These are phyloP conservation scores for Chamaea fasciata DNA, from an alignment of 2,113 vertebrate species.

Conservation along the genomic window DNA sequence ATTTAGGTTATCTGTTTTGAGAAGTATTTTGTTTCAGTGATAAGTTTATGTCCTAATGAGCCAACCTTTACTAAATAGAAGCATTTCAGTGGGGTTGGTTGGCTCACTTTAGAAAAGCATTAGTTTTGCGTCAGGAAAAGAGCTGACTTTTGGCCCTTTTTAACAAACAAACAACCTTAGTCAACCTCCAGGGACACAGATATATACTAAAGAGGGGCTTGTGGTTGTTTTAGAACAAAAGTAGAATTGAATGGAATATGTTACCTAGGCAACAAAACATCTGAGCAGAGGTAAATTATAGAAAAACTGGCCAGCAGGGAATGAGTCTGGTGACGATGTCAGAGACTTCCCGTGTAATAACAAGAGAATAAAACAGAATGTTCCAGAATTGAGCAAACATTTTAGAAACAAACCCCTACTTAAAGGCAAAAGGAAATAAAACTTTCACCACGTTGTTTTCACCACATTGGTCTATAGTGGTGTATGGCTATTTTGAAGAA, in stretches of 20 bases:
- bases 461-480: neutral
- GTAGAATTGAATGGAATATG: neutral
- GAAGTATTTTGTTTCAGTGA: neutral
- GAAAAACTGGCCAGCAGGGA: neutral
- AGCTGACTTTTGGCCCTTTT: neutral
- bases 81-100: neutral
- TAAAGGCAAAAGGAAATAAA: neutral
- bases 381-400: neutral
- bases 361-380: neutral
- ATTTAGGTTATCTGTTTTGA: neutral
- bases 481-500: neutral
- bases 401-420: neutral
- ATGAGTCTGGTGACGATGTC: neutral
- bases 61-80: neutral
- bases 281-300: neutral
- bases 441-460: neutral
- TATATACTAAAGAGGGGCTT: neutral
- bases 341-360: neutral
- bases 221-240: neutral
- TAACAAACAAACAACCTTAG: neutral
- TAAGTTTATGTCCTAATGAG: neutral
- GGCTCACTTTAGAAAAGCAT: neutral
- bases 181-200: neutral
- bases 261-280: constrained; percentile 35
- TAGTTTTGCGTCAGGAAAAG: neutral